Conservation (phyloP, 2,888 invertebrate species). For the Augiades crinisus region DNA sequence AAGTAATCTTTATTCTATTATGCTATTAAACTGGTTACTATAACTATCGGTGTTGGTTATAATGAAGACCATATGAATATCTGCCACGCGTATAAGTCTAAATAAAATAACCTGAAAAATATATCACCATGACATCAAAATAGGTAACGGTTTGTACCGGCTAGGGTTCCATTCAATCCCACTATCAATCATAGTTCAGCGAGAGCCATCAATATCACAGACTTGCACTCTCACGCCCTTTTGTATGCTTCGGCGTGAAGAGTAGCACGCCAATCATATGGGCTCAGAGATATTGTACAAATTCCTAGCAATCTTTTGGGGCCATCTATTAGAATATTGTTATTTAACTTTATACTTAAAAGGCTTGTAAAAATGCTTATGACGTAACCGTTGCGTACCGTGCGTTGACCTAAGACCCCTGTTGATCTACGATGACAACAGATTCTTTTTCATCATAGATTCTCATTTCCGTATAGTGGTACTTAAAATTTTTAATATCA, state of each 20-base stretch:
- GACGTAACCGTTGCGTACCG: no score
- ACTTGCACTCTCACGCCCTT: constrained; percentile 67
- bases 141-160: constrained; percentile 12
- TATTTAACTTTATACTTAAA: not conserved
- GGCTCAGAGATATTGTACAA: constrained; percentile 19
- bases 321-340: not conserved
- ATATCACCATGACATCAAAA: not conserved
- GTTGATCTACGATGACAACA: no score
- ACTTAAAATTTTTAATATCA: no score
- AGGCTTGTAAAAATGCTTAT: no score
- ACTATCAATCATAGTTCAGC: constrained; percentile 78
- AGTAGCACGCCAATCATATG: constrained; percentile 20
- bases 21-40: no score
- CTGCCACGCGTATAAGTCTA: not conserved
- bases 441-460: no score
- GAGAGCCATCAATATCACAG: constrained; percentile 67
- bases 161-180: constrained; percentile 24
- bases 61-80: no score
- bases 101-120: constrained; percentile 9
- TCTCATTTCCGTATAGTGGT: no score
- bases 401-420: no score
- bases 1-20: no score
- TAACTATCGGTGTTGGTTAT: no score
- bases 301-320: constrained; percentile 5
- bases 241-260: constrained; percentile 34